Conservation (phyloP, 2,888 invertebrate genomes). For the Pyralis farinalis region DNA sequence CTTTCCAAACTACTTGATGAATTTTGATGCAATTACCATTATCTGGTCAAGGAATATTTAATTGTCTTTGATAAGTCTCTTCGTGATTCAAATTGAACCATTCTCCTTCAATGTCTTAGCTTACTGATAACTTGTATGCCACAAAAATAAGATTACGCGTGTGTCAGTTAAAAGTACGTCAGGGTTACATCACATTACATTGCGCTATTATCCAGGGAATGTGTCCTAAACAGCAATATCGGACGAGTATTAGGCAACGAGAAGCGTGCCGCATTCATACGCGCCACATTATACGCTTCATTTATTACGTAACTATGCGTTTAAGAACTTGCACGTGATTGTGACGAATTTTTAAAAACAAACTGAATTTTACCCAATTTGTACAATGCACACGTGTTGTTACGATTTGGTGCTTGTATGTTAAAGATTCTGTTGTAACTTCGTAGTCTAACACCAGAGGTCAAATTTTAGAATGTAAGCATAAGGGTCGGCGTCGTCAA, state of each 20-base stretch:
- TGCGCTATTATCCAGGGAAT: slow-evolving; percentile 17
- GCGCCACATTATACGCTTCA: slow-evolving; percentile 24
- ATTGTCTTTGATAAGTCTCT: too few species aligned
- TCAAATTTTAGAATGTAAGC: too few species aligned
- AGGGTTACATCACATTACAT: slow-evolving; percentile 22
- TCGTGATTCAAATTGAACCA: slow-evolving; percentile 2
- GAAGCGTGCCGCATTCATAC: slow-evolving; percentile 32
- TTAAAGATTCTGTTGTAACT: too few species aligned
- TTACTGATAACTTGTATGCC: slow-evolving; percentile 6
- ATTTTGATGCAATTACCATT: too few species aligned
- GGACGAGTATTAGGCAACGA: slow-evolving; percentile 31
- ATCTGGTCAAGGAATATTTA: too few species aligned
- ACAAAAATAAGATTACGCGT: slow-evolving; percentile 5
- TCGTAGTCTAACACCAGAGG: too few species aligned
- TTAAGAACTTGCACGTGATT: slow-evolving; percentile 9
- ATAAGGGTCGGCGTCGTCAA: too few species aligned
- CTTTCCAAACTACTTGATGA: too few species aligned
- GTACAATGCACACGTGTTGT: too few species aligned
- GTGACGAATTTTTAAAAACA: slow-evolving; percentile 7
- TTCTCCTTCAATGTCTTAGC: neutral
- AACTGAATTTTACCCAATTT: too few species aligned
- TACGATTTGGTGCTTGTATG: too few species aligned
- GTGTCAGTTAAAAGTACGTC: slow-evolving; percentile 14
- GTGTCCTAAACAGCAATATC: slow-evolving; percentile 29
- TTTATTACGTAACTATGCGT: slow-evolving; percentile 14